phyloP scores from a whole-genome alignment of 1,140 invertebrate species.

The Yoshiicerus persimilis region DNA sequence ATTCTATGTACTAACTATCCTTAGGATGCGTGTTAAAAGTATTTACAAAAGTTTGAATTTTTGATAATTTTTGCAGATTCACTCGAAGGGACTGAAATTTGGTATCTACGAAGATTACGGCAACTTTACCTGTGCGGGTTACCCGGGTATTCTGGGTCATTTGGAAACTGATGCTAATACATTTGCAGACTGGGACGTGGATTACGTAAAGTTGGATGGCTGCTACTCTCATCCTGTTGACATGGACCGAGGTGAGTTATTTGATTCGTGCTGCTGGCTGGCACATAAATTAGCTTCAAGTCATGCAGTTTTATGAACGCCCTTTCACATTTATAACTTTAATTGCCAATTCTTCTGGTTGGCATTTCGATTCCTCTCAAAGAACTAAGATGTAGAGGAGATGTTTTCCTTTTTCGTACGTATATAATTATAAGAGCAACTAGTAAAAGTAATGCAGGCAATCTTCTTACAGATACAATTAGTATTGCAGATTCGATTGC shows the following conservation, averaged over 20 bases:
- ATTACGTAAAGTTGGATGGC: slow-evolving; percentile 95
- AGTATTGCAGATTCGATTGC: not conserved
- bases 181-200: slow-evolving; percentile 95
- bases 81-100: slow-evolving; percentile 89
- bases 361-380: not conserved
- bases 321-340: slow-evolving; percentile 3
- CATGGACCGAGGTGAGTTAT: slow-evolving; percentile 71
- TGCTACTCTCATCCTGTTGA: slow-evolving; percentile 82
- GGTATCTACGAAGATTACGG: slow-evolving; percentile 98
- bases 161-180: slow-evolving; percentile 82
- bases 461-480: not conserved
- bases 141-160: slow-evolving; percentile 87
- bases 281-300: not conserved
- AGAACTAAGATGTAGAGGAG: not conserved
- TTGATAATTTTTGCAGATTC: slow-evolving; percentile 66
- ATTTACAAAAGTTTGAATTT: not conserved
- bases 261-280: not conserved
- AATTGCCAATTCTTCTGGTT: not conserved
- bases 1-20: too few relatives aligned
- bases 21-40: not conserved
- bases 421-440: not conserved
- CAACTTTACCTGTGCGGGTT: slow-evolving; percentile 90
- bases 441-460: not conserved
- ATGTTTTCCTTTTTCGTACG: not conserved
- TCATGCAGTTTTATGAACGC: not conserved